A percentile compares a stretch with the other conserved stretches of the same genome.
phyloP scores from a whole-genome alignment of 2,888 invertebrate species.

The Monochamus alternatus region DNA sequence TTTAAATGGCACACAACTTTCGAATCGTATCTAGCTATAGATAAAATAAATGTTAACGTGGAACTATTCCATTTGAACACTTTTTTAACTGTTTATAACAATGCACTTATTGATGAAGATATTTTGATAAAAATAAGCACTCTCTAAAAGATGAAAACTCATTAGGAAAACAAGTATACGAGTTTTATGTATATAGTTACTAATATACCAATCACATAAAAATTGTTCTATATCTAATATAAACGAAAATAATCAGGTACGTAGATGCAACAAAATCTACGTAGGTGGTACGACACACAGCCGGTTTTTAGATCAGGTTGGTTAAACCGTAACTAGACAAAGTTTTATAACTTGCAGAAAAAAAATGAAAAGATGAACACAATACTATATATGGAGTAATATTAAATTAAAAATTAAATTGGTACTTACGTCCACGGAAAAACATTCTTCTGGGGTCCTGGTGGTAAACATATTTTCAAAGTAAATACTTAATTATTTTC shows the following conservation, averaged over 20 bases:
- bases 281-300: slow-evolving; percentile 27
- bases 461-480: slow-evolving; percentile 57
- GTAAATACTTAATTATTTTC: slow-evolving; percentile 35
- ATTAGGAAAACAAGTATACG: no score
- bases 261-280: background rate
- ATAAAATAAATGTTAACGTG: no score
- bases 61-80: no score
- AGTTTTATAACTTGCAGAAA: slow-evolving; percentile 1
- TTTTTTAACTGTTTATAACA: no score
- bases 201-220: no score
- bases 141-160: no score
- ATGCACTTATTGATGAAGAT: no score
- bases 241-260: slow-evolving; percentile 5
- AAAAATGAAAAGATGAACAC: background rate
- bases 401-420: slow-evolving; percentile 36
- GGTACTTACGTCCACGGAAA: slow-evolving; percentile 62
- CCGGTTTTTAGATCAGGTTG: slow-evolving; percentile 24
- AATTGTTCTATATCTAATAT: no score
- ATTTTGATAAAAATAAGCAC: no score
- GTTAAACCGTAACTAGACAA: background rate
- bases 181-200: no score
- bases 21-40: no score
- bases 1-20: no score
- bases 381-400: background rate
- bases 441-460: slow-evolving; percentile 59